Percentiles rank a stretch among this genome's conserved stretches.
Evolutionary conservation across 2,797 vertebrate genomes (phyloP).

Genomic region (Dicrostonyx torquatus): DNA sequence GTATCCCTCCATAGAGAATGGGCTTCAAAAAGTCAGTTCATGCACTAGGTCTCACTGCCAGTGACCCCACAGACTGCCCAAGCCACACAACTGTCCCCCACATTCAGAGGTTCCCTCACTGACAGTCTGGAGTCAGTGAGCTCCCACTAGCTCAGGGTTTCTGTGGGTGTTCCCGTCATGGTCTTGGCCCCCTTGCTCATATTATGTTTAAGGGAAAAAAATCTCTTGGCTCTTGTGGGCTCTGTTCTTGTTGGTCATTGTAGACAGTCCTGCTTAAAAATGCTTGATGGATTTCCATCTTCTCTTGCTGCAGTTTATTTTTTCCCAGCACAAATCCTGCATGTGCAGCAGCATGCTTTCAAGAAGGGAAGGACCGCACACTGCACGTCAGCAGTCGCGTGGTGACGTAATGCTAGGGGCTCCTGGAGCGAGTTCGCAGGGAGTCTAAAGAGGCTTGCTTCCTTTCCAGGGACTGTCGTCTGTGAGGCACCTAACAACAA

Average conservation of each 20-base stretch:
- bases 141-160: too few species aligned
- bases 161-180: too few species aligned
- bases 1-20: too few species aligned
- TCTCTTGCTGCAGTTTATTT: background rate
- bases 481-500: conserved; percentile 93
- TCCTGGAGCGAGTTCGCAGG: background rate
- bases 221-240: background rate
- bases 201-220: background rate
- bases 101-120: too few species aligned
- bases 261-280: conserved; percentile 1
- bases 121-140: too few species aligned
- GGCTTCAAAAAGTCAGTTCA: too few species aligned
- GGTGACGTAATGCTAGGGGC: background rate
- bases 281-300: background rate
- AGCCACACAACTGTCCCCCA: too few species aligned
- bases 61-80: too few species aligned
- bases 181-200: too few species aligned
- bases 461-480: conserved; percentile 88
- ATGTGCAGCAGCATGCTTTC: background rate
- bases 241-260: background rate
- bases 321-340: background rate
- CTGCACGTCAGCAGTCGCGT: background rate
- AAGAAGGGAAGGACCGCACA: background rate
- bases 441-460: conserved; percentile 14
- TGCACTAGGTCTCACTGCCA: too few species aligned